Percentiles rank a stretch among this genome's conserved stretches.
phyloP scores from a whole-genome alignment of 2,888 invertebrate genomes.

The Timema podura region DNA sequence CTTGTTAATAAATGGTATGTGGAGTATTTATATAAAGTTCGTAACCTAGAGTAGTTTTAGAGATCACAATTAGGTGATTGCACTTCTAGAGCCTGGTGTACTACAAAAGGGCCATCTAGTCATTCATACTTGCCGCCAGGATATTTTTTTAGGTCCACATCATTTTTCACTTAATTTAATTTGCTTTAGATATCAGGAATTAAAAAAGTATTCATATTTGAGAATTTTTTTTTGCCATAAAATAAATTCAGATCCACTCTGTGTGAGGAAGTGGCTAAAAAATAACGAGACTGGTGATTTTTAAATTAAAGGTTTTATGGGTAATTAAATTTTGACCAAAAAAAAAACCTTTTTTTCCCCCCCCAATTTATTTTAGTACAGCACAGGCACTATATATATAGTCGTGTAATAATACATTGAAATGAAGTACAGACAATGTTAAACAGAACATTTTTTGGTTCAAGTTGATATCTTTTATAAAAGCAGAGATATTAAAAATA shows the following conservation, averaged over 20 bases:
- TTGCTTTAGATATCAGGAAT: neutral
- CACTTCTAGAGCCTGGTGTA: no score
- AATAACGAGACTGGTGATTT: constrained; percentile 6
- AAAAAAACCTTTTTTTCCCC: neutral
- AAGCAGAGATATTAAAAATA: neutral
- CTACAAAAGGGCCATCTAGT: no score
- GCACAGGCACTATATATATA: neutral
- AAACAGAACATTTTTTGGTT: neutral
- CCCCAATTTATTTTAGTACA: neutral
- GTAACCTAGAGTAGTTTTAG: no score
- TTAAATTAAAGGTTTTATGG: neutral
- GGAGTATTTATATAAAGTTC: no score
- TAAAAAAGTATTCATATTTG: neutral
- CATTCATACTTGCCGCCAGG: no score
- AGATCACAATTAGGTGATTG: no score
- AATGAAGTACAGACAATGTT: constrained; percentile 1
- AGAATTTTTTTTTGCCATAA: neutral
- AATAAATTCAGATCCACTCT: constrained; percentile 7
- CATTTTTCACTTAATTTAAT: no score
- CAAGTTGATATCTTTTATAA: neutral
- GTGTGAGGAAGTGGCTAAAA: constrained; percentile 8
- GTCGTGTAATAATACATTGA: neutral
- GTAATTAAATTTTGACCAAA: neutral
- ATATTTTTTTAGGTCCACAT: no score
- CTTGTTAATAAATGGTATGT: no score